Conservation (phyloP, 2,888 invertebrate species). For the Elgonia sp. region DNA sequence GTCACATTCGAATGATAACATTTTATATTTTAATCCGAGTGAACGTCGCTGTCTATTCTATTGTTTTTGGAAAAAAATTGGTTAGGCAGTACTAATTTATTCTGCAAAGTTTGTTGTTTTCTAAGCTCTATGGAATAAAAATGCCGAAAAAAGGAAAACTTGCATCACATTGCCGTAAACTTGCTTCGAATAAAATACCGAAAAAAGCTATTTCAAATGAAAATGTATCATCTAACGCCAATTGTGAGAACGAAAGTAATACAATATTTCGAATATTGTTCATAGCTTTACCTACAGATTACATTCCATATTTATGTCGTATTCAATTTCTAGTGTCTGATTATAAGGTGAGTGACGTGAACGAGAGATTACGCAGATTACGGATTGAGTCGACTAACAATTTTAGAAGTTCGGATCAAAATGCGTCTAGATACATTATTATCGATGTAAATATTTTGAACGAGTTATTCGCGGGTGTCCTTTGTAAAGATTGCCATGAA, state of each 20-base stretch:
- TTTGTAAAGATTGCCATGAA: background rate
- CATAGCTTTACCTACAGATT: background rate
- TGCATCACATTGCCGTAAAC: conserved; percentile 14
- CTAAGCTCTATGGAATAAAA: background rate
- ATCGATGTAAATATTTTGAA: background rate
- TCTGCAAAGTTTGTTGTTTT: too few relatives aligned
- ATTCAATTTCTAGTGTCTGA: background rate
- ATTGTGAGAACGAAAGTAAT: background rate
- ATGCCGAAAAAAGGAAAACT: conserved; percentile 7
- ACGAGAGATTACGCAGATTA: conserved; percentile 17
- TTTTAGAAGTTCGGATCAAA: background rate
- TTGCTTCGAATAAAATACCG: background rate
- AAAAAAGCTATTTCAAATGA: conserved; percentile 11
- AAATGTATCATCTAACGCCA: conserved; percentile 1
- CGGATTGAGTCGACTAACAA: conserved; percentile 2
- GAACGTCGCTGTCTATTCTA: too few relatives aligned
- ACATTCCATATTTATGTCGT: conserved; percentile 1
- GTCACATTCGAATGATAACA: too few relatives aligned
- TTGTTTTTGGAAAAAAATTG: too few relatives aligned
- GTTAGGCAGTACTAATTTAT: too few relatives aligned
- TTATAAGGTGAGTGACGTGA: conserved; percentile 2
- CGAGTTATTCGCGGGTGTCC: background rate
- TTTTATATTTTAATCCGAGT: too few relatives aligned
- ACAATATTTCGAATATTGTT: background rate
- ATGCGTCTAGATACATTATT: background rate